phyloP scores from a whole-genome alignment of 2,888 invertebrate genomes.

The Acanthosepion lycidas region DNA sequence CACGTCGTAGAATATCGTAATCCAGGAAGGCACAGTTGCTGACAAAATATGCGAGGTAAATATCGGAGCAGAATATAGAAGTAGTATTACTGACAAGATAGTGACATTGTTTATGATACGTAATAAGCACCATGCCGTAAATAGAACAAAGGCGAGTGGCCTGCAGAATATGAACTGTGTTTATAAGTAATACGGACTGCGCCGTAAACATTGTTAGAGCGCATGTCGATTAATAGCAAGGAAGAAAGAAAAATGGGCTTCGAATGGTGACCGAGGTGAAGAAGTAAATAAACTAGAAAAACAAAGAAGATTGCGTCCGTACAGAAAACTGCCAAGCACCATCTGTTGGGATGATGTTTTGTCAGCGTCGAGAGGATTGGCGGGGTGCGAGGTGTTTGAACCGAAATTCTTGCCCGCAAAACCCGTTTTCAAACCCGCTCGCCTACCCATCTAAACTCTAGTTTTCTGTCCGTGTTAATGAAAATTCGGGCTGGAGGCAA shows the following conservation, averaged over 20 bases:
- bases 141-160: neutral
- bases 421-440: neutral
- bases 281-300: slow-evolving; percentile 21
- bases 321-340: slow-evolving; percentile 33
- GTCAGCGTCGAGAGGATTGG: neutral
- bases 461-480: neutral
- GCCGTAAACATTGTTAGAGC: slow-evolving; percentile 33
- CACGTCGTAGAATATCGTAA: neutral
- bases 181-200: neutral
- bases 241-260: neutral
- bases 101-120: neutral
- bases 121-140: neutral
- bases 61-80: neutral
- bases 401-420: too few relatives aligned
- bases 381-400: neutral
- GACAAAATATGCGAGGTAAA: neutral
- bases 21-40: neutral
- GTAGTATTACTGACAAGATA: slow-evolving; percentile 7
- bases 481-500: neutral
- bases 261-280: neutral
- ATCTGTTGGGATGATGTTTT: slow-evolving; percentile 33
- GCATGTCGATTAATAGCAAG: neutral
- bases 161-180: neutral
- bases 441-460: neutral
- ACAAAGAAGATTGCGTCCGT: neutral